These are phyloP conservation scores for Propsilocerus akamusi DNA, from an alignment of 1,140 invertebrate species.

Conservation along the genomic window DNA sequence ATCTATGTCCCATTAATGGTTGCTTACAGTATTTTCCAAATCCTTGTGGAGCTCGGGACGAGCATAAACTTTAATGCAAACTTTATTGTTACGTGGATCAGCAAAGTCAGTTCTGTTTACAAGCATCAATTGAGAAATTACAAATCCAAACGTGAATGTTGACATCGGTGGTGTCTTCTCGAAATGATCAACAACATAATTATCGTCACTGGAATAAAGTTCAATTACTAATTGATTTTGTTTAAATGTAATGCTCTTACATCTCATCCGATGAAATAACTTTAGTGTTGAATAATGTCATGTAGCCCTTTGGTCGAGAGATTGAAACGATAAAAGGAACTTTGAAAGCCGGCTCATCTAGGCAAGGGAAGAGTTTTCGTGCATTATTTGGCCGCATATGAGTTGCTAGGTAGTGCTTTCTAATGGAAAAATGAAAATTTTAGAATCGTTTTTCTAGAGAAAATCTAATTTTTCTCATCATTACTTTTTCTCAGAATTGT, in stretches of 20 bases:
- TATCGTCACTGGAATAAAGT: slow-evolving; percentile 17
- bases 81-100: not conserved
- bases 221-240: slow-evolving; percentile 2
- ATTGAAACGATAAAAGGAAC: slow-evolving; percentile 45
- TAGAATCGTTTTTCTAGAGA: slow-evolving; percentile 8
- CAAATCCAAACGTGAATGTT: slow-evolving; percentile 65
- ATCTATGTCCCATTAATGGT: not conserved
- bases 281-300: slow-evolving; percentile 42
- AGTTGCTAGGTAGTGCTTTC: slow-evolving; percentile 45
- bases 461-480: slow-evolving; percentile 10
- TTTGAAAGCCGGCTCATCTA: slow-evolving; percentile 79
- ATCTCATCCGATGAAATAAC: slow-evolving; percentile 30
- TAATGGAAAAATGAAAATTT: slow-evolving; percentile 15
- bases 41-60: slow-evolving; percentile 17
- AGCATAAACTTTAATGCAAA: slow-evolving; percentile 10
- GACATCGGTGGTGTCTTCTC: slow-evolving; percentile 59
- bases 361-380: slow-evolving; percentile 73
- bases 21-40: slow-evolving; percentile 7
- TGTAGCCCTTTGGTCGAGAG: slow-evolving; percentile 34
- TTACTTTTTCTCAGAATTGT: slow-evolving; percentile 30
- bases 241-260: slow-evolving; percentile 29
- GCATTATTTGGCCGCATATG: slow-evolving; percentile 69
- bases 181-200: slow-evolving; percentile 45
- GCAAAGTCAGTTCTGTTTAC: slow-evolving; percentile 13
- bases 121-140: slow-evolving; percentile 51